phyloP scores from a whole-genome alignment of 2,888 invertebrate species.

The Therioaphis trifolii region DNA sequence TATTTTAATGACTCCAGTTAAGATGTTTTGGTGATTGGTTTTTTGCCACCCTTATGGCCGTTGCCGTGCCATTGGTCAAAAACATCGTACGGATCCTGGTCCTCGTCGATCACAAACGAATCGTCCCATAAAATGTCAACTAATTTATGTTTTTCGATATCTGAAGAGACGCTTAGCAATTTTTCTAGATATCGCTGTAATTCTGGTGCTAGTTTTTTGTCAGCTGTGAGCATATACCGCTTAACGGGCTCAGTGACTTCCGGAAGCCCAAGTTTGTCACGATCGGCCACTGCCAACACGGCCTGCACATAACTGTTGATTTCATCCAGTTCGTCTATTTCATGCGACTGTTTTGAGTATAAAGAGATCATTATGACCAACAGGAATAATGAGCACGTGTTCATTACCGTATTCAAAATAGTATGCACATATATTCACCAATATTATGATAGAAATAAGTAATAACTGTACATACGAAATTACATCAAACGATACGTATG shows the following conservation, averaged over 20 bases:
- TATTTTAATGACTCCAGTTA: too few relatives aligned
- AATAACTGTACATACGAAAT: too few relatives aligned
- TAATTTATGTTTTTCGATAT: not conserved
- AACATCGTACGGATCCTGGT: not conserved
- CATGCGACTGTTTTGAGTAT: not conserved
- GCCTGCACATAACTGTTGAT: constrained; percentile 20
- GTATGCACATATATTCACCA: too few relatives aligned
- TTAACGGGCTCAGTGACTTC: not conserved
- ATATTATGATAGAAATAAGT: too few relatives aligned
- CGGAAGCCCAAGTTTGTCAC: not conserved
- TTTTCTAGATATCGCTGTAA: not conserved
- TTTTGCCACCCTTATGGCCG: not conserved
- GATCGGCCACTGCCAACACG: not conserved
- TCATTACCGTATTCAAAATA: not conserved
- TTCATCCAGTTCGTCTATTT: not conserved
- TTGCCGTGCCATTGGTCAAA: not conserved
- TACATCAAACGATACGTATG: too few relatives aligned
- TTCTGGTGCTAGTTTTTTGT: not conserved
- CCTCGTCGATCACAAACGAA: not conserved
- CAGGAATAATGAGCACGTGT: not conserved
- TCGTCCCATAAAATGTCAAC: not conserved
- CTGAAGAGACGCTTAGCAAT: constrained; percentile 18
- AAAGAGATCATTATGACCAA: too few relatives aligned
- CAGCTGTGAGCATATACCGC: not conserved
- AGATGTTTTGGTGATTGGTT: too few relatives aligned